Evolutionary conservation across 2,888 invertebrate species (phyloP).

Genomic region (Melangyna quadrimaculata): DNA sequence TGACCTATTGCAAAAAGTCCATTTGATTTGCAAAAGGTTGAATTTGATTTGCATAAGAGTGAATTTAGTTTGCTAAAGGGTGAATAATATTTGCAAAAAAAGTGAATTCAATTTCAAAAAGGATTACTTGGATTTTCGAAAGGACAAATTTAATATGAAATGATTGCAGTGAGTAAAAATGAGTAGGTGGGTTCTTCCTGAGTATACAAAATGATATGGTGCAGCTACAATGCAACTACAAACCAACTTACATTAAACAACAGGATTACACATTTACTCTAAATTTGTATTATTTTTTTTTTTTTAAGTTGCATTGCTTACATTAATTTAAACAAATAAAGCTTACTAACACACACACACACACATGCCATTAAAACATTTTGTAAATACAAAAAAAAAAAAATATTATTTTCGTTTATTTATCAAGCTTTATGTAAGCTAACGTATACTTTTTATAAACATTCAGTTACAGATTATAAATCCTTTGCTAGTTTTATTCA

Average conservation of each 20-base stretch:
- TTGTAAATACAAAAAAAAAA: constrained; percentile 57
- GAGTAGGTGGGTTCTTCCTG: too few relatives aligned
- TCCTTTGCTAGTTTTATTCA: constrained; percentile 46
- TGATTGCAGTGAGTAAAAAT: too few relatives aligned
- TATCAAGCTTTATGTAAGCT: background rate
- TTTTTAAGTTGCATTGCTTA: background rate
- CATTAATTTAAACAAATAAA: constrained; percentile 33
- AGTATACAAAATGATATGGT: background rate
- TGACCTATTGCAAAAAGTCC: too few relatives aligned
- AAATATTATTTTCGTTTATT: background rate
- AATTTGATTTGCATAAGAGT: too few relatives aligned
- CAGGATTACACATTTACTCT: constrained; percentile 11
- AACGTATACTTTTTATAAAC: background rate
- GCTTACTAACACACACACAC: background rate
- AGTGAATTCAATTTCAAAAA: too few relatives aligned
- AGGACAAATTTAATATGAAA: too few relatives aligned
- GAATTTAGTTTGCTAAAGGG: too few relatives aligned
- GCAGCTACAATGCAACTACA: background rate
- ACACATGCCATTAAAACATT: constrained; percentile 7
- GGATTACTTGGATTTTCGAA: too few relatives aligned
- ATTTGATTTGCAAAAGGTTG: too few relatives aligned
- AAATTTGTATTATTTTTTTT: background rate
- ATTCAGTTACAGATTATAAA: constrained; percentile 33
- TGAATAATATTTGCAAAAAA: too few relatives aligned
- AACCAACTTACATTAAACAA: background rate